phyloP scores from a whole-genome alignment of 2,797 vertebrate genomes.

The Anolis apletophallus region DNA sequence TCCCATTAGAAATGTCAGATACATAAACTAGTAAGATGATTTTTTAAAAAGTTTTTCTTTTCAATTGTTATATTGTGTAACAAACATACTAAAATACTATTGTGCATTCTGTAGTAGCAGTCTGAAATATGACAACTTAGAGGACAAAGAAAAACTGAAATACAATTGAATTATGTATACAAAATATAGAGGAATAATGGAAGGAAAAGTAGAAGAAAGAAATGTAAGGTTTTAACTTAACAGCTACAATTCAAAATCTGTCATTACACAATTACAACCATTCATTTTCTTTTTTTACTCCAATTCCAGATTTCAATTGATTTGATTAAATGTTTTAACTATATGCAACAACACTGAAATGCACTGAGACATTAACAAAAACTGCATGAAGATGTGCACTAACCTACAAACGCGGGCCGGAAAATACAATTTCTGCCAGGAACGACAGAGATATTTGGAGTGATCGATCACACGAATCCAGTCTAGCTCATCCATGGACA shows the following conservation, averaged over 20 bases:
- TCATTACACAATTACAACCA: neutral
- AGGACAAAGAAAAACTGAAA: neutral
- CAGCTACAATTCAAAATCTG: neutral
- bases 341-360: neutral
- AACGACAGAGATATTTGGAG: conserved; percentile 93
- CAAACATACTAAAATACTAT: neutral
- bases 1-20: too few species aligned
- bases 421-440: conserved; percentile 97
- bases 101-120: neutral
- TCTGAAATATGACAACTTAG: neutral
- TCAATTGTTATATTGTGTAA: neutral
- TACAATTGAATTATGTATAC: neutral
- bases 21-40: too few species aligned
- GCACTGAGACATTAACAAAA: neutral
- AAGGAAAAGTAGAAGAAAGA: rapidly evolving
- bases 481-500: conserved; percentile 98
- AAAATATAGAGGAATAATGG: neutral
- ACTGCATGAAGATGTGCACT: conserved; percentile 57
- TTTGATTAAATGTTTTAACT: neutral
- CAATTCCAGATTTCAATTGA: neutral
- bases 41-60: neutral
- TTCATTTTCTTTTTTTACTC: neutral
- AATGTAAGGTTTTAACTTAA: neutral
- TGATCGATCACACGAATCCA: conserved; percentile 97
- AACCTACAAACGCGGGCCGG: conserved; percentile 94